Conservation (phyloP, 2,888 invertebrate genomes). For the Lasioglossum zephyrum region DNA sequence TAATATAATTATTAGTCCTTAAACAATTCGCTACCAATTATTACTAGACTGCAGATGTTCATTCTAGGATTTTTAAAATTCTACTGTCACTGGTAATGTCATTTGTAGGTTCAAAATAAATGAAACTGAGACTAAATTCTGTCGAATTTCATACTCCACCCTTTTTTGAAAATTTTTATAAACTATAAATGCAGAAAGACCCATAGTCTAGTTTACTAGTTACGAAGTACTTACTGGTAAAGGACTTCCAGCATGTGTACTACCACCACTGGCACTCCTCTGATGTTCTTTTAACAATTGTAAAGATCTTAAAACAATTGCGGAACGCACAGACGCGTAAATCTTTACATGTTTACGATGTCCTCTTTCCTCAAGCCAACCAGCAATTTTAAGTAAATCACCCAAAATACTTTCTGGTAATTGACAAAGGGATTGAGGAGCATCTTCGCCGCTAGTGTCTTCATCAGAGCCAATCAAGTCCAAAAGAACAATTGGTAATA, state of each 20-base stretch:
- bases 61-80: no score
- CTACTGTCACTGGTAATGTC: no score
- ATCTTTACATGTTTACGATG: slow-evolving; percentile 91
- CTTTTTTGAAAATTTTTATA: no score
- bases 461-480: slow-evolving; percentile 95
- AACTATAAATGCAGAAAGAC: no score
- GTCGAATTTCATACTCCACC: no score
- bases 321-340: slow-evolving; percentile 91
- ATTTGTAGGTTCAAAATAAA: no score
- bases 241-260: slow-evolving; percentile 88
- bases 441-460: slow-evolving; percentile 88
- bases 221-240: slow-evolving; percentile 86
- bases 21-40: background rate
- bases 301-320: slow-evolving; percentile 90
- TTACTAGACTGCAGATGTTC: no score
- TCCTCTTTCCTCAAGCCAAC: slow-evolving; percentile 93
- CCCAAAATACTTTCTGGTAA: slow-evolving; percentile 89
- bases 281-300: slow-evolving; percentile 92
- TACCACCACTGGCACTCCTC: slow-evolving; percentile 91
- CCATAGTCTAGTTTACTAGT: background rate
- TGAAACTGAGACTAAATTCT: no score
- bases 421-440: slow-evolving; percentile 87
- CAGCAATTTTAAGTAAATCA: slow-evolving; percentile 91
- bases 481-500: slow-evolving; percentile 94
- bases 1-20: background rate